Evolutionary conservation across 2,888 invertebrate species (phyloP), one percentile per base, ranked within the genome.

Genomic region (Ariolimax columbianus): DNA sequence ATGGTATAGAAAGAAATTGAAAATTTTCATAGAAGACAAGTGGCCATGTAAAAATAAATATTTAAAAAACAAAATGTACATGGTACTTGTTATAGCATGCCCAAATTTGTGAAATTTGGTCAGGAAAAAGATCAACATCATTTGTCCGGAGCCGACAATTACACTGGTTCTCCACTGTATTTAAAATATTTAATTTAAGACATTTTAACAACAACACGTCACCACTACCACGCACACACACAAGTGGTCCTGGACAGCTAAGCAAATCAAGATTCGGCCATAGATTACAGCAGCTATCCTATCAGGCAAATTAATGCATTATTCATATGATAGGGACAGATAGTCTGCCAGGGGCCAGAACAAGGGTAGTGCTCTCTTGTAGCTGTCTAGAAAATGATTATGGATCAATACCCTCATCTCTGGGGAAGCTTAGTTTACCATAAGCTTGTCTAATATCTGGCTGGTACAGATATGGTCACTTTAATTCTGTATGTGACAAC

Each of bases 291-390:
- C 40, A 26, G 36, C 79, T 40, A 26, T 43, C n/a, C 79, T 43
- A 79, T 68, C 43, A 68, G 66, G 68, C 43, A 79, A 66, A 79
- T 79, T 66, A 79, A 79, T 79, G 79, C 68, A 66, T 79, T 66
- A 79, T 79, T 79, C 66, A 79, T 68, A 66, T 36, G 30, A 43
- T 68, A 14, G 23, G 6, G 79, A 47, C 68, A 79, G 30, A 30
- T 23, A 68, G 43, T 43, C 30, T n/a, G 66, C n/a, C 38, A 59
- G 43, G 79, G 47, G 40, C 33, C 9, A 75, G n/a, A 17, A 30
- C 14, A 75, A 70, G 47, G 73, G 47, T 47, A 43, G 43, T 26
- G 47, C 9, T n/a, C 66, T 78, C 40, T n/a, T 11, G 40, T 40
- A 78, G 78, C 78, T 59, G n/a, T n/a, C 38, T 33, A 19, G 40